These are phyloP conservation scores for Pipra filicauda DNA, from an alignment of 2,113 vertebrate genomes.

Conservation along the genomic window DNA sequence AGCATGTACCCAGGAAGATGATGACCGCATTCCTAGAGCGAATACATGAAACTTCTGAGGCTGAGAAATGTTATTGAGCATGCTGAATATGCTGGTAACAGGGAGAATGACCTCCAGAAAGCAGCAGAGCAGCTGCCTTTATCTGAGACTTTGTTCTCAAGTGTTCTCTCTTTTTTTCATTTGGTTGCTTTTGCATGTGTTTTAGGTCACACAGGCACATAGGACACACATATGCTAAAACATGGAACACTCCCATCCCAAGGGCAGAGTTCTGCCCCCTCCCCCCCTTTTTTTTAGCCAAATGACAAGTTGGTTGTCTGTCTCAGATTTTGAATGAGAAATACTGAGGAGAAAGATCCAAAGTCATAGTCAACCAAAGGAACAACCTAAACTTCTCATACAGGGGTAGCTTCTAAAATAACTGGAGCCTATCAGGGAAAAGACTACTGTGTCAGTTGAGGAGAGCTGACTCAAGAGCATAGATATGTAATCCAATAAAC, in stretches of 20 bases:
- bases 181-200: neutral
- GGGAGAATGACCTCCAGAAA: neutral
- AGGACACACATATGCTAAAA: neutral
- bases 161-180: neutral
- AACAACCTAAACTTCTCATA: neutral
- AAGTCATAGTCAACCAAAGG: neutral
- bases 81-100: neutral
- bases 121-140: neutral
- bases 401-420: neutral
- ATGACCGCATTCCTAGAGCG: neutral
- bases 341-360: neutral
- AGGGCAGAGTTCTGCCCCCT: neutral
- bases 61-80: neutral
- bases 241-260: neutral
- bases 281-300: neutral
- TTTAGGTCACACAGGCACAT: neutral
- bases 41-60: neutral
- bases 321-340: neutral
- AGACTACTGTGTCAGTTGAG: neutral
- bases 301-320: neutral
- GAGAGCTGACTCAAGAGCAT: neutral
- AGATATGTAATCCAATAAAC: neutral
- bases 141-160: neutral
- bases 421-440: neutral
- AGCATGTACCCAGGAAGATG: neutral